Base-by-base conservation (phyloP, 2,113 vertebrate genomes). In the Rhizomys pruinosus region DNA sequence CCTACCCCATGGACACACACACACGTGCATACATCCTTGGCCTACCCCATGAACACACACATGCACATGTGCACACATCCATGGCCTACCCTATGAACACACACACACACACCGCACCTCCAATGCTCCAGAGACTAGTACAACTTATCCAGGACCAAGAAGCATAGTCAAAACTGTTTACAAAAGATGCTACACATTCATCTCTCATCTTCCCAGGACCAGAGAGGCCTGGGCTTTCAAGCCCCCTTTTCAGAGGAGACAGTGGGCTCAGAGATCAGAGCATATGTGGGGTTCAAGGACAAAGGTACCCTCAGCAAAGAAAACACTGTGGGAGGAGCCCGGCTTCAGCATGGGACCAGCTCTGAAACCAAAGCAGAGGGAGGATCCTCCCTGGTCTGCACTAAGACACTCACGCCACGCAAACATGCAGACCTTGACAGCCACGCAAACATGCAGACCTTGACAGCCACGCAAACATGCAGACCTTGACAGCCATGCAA, bases 391-490 rank as follows among this genome's bases (percentile, higher is more conserved):
- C 34, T 7, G 8, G 39, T 25, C 13, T 7, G 79, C 79, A 55
- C 39, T 15, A 29, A 34, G 19, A 64, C 22, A 13, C 39, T 37
- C 59, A 52, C 3, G 2, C 47, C 74, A 57, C 42, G 3, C 34
- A 44, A 29, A 71, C 29, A 29, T 9, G 29, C 0, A 2, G 17
- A 20, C 39, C 16, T 39, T 63, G 27, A 37, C 11, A 64, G 29
- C 80, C n/a, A 37, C 10, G 25, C 29, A 8, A 19, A 25, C 42
- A 13, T 1, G 0, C 0, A 3, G 11, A 55, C 42, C 25, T 0
- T 11, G 57, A 71, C 23, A 34, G 16, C 34, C 5, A 27, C 42
- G 3, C 34, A 44, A 29, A 71, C 29, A 29, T 9, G 29, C 0
- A 2, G 17, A 20, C 39, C 16, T 39, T 63, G 27, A 37, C 11